Conservation (phyloP, 1,140 invertebrate species). For the Cydia strobilella region DNA sequence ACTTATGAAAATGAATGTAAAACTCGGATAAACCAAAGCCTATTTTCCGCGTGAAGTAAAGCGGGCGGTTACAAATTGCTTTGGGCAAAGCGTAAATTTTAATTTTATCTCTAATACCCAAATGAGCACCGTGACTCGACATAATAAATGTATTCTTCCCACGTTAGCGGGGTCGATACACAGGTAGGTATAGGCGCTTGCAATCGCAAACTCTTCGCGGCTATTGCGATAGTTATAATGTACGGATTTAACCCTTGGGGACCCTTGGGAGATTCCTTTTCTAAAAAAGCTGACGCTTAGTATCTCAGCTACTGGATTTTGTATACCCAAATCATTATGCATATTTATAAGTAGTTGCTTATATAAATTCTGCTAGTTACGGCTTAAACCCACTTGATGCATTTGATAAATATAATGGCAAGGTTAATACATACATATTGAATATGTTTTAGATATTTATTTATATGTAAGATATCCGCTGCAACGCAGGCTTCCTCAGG, state of each 20-base stretch:
- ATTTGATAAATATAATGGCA: too few species aligned
- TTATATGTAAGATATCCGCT: too few species aligned
- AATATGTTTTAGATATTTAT: too few species aligned
- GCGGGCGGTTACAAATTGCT: slow-evolving; percentile 77
- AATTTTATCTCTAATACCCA: slow-evolving; percentile 80
- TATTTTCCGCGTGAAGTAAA: slow-evolving; percentile 77
- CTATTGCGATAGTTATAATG: not conserved
- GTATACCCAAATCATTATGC: too few species aligned
- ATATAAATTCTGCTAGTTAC: too few species aligned
- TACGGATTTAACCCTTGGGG: not conserved
- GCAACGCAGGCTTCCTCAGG: too few species aligned
- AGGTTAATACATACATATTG: too few species aligned
- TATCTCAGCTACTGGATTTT: too few species aligned
- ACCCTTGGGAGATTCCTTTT: not conserved
- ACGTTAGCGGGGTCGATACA: slow-evolving; percentile 67
- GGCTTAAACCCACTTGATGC: too few species aligned
- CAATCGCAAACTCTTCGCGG: slow-evolving; percentile 23
- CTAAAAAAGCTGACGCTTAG: too few species aligned
- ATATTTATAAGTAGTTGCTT: too few species aligned
- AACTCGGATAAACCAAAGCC: slow-evolving; percentile 76
- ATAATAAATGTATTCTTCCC: slow-evolving; percentile 77
- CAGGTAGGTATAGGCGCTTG: slow-evolving; percentile 30
- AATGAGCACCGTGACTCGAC: slow-evolving; percentile 78
- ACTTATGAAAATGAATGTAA: slow-evolving; percentile 77
- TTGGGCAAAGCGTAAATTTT: slow-evolving; percentile 80